Conservation (phyloP, 2,888 invertebrate genomes). For the Automeris io region DNA sequence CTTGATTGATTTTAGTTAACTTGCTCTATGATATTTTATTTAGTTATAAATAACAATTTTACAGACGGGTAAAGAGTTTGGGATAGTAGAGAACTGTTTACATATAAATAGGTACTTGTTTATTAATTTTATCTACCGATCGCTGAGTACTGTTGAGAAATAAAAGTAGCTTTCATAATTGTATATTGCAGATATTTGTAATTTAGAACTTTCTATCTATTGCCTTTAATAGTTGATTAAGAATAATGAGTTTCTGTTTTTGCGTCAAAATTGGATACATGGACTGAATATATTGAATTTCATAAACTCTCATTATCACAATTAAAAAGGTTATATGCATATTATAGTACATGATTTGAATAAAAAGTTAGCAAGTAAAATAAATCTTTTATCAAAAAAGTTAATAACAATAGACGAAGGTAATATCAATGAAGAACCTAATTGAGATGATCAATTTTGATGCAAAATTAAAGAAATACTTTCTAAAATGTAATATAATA, state of each 20-base stretch:
- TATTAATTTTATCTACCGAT: constrained; percentile 23
- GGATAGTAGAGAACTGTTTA: constrained; percentile 48
- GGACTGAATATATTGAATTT: too few species aligned
- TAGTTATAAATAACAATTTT: too few species aligned
- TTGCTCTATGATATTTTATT: not conserved
- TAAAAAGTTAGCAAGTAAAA: too few species aligned
- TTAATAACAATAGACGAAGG: too few species aligned
- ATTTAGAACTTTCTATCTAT: constrained; percentile 52
- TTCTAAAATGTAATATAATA: constrained; percentile 2
- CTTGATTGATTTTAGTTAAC: too few species aligned
- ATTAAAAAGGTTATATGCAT: too few species aligned
- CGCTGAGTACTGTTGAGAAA: constrained; percentile 11
- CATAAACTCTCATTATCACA: too few species aligned
- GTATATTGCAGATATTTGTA: constrained; percentile 42
- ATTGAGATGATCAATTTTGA: constrained; percentile 13
- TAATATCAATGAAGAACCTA: too few species aligned
- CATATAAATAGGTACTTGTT: constrained; percentile 17
- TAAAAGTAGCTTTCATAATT: constrained; percentile 28
- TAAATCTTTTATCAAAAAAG: too few species aligned
- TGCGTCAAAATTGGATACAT: constrained; percentile 16
- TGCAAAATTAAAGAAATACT: constrained; percentile 12
- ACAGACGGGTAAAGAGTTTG: constrained; percentile 21
- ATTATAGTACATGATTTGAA: too few species aligned
- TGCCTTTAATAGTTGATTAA: constrained; percentile 60
- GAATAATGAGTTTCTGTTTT: constrained; percentile 21